phyloP scores from a whole-genome alignment of 2,113 vertebrate genomes.

The Protobothrops mucrosquamatus region DNA sequence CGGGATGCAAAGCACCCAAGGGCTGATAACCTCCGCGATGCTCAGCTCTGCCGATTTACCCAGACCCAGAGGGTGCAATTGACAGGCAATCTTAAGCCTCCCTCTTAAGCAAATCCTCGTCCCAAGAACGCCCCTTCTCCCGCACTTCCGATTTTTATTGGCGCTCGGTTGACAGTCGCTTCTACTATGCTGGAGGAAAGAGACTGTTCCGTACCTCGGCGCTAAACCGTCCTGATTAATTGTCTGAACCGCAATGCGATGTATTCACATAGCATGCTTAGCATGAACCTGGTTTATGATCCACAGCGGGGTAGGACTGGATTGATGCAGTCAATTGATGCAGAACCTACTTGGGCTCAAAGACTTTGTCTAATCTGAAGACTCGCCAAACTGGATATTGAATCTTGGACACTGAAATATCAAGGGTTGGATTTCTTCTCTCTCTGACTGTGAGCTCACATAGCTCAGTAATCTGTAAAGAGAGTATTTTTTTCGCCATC shows the following conservation, averaged over 20 bases:
- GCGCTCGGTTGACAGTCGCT: not conserved
- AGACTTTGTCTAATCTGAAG: not conserved
- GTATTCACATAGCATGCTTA: not conserved
- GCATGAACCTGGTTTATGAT: not conserved
- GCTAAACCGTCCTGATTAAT: not conserved
- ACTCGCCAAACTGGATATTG: not conserved
- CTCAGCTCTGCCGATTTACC: not conserved
- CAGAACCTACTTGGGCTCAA: not conserved
- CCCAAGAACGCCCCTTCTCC: not conserved
- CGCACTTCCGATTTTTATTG: not conserved
- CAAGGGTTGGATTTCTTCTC: too few relatives aligned
- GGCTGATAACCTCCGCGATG: not conserved
- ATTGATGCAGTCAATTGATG: not conserved
- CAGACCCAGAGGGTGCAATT: not conserved
- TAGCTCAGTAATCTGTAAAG: not conserved
- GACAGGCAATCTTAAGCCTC: not conserved
- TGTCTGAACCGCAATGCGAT: not conserved
- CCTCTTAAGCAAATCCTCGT: not conserved
- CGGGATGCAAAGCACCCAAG: not conserved
- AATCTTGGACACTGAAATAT: not conserved
- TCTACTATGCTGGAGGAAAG: not conserved
- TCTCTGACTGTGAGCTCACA: not conserved
- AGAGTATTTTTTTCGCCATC: not conserved
- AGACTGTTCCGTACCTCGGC: not conserved
- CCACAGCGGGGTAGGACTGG: not conserved